phyloP scores from a whole-genome alignment of 2,113 vertebrate species.

The Silurus glanis region DNA sequence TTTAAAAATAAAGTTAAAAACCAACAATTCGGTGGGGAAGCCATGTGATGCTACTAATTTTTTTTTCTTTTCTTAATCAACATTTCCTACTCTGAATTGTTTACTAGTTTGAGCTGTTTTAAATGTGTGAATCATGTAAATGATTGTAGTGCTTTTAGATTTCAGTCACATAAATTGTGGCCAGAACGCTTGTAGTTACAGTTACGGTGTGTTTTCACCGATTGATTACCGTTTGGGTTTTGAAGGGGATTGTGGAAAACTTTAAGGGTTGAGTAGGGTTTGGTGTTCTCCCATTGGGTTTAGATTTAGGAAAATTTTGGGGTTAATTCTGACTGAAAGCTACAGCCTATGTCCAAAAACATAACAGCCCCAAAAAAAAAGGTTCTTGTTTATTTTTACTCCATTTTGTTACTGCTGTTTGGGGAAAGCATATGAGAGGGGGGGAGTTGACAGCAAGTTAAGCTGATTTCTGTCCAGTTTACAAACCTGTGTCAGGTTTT shows the following conservation, averaged over 20 bases:
- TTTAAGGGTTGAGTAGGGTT: neutral
- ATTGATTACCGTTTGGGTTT: neutral
- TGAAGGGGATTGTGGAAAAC: constrained; percentile 17
- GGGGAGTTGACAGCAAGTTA: neutral
- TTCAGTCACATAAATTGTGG: neutral
- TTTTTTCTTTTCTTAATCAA: neutral
- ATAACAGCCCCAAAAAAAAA: no score
- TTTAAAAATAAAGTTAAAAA: constrained; percentile 1
- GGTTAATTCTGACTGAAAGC: neutral
- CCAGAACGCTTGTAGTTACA: neutral
- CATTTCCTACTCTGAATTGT: neutral
- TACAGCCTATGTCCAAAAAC: constrained; percentile 7
- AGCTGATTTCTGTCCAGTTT: constrained; percentile 17
- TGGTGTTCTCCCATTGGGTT: neutral
- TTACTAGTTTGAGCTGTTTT: constrained; percentile 2
- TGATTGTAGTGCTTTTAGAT: constrained; percentile 18
- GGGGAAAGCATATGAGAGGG: neutral
- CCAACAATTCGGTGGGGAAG: neutral
- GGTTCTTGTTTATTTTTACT: neutral
- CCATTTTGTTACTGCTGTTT: constrained; percentile 1
- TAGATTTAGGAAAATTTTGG: neutral
- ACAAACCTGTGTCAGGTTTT: neutral
- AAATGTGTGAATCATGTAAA: neutral
- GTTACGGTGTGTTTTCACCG: neutral
- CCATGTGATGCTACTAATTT: neutral